Evolutionary conservation across 1,140 invertebrate species (phyloP).

Genomic region (Rhagoletis pomonella): DNA sequence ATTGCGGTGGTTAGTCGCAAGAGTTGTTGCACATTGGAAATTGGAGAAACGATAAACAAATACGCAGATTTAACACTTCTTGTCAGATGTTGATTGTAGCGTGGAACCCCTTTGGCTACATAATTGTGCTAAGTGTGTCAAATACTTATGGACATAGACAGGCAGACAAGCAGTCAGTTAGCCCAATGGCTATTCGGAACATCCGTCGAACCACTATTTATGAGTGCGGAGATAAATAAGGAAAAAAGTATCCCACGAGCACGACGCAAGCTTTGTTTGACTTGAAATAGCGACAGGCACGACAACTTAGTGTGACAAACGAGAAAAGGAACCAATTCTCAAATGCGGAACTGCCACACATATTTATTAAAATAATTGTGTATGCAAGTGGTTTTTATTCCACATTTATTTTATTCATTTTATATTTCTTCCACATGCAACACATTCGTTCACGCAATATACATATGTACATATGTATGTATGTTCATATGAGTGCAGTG

Average conservation of each 20-base stretch:
- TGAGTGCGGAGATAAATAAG: not conserved
- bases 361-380: constrained; percentile 39
- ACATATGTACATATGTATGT: not conserved
- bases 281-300: constrained; percentile 36
- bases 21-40: constrained; percentile 13
- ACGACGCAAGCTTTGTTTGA: not conserved
- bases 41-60: constrained; percentile 55
- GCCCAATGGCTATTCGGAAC: not conserved
- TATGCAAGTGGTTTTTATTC: constrained; percentile 15
- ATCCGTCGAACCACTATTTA: not conserved
- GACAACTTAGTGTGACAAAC: constrained; percentile 4
- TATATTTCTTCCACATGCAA: not conserved
- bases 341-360: constrained; percentile 52
- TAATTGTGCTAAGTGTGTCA: not conserved
- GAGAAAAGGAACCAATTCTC: constrained; percentile 52
- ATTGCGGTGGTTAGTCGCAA: not conserved
- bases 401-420: constrained; percentile 41
- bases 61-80: constrained; percentile 73
- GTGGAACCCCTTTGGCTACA: constrained; percentile 11
- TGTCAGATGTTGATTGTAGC: constrained; percentile 71
- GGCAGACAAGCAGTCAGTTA: not conserved
- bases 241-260: not conserved
- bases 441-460: not conserved
- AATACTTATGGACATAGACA: not conserved
- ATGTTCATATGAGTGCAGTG: no score